Evolutionary conservation across 2,888 invertebrate species (phyloP).

Genomic region (Mesorhabditis sp.): DNA sequence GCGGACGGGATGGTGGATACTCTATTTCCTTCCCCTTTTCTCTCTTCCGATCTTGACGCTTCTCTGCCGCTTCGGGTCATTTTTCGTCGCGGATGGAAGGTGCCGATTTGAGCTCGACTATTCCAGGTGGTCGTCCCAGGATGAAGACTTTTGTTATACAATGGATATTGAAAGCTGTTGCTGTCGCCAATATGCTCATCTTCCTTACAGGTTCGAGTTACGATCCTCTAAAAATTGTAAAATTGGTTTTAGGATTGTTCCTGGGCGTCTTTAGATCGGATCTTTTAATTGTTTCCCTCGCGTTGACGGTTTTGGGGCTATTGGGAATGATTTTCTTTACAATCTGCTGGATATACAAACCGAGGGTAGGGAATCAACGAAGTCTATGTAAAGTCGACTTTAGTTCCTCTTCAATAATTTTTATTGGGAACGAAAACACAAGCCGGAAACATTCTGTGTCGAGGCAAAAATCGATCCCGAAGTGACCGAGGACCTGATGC

Average conservation of each 20-base stretch:
- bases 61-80: no score
- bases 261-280: slow-evolving; percentile 32
- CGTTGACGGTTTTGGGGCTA: slow-evolving; percentile 29
- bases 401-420: not conserved
- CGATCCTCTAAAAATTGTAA: slow-evolving; percentile 13
- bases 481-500: slow-evolving; percentile 47
- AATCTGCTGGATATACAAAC: slow-evolving; percentile 31
- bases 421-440: slow-evolving; percentile 14
- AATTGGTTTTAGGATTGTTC: slow-evolving; percentile 29
- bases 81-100: no score
- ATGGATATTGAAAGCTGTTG: no score
- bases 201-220: slow-evolving; percentile 21
- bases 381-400: slow-evolving; percentile 7
- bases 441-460: slow-evolving; percentile 18
- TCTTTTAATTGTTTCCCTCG: slow-evolving; percentile 27
- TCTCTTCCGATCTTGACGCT: not conserved
- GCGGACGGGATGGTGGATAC: no score
- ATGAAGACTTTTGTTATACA: no score
- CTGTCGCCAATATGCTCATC: slow-evolving; percentile 20
- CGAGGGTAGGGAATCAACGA: slow-evolving; percentile 28
- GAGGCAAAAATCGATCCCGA: slow-evolving; percentile 38
- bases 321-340: slow-evolving; percentile 37
- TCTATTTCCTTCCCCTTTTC: not conserved
- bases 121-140: no score
- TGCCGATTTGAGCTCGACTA: no score